A percentile compares a stretch with the other conserved stretches of the same genome.
phyloP scores from a whole-genome alignment of 2,797 vertebrate species.

The Micropoecilia bifurca region DNA sequence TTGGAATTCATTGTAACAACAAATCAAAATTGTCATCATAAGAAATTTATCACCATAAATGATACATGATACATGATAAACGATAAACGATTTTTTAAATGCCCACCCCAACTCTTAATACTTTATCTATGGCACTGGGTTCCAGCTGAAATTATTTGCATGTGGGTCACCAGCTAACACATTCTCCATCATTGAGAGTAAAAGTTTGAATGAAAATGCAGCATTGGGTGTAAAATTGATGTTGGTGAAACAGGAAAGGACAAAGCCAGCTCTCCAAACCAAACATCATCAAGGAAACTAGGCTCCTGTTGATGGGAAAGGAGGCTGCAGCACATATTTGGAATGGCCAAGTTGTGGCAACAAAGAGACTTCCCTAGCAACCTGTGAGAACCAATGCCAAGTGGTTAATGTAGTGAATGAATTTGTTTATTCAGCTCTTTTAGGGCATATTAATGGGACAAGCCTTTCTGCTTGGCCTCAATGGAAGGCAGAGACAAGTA shows the following conservation, averaged over 20 bases:
- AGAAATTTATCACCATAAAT: too few species aligned
- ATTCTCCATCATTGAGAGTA: background rate
- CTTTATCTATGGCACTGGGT: background rate
- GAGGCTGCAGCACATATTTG: background rate
- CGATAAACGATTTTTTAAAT: too few species aligned
- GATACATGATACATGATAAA: too few species aligned
- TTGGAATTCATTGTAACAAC: too few species aligned
- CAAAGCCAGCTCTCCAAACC: background rate
- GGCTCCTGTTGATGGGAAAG: background rate
- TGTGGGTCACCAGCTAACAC: background rate
- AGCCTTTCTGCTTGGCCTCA: background rate
- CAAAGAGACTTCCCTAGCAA: background rate
- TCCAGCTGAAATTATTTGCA: background rate
- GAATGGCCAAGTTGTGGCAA: background rate
- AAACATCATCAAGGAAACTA: background rate
- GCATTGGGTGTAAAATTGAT: background rate
- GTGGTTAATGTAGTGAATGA: background rate
- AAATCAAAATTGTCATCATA: too few species aligned
- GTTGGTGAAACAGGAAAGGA: background rate
- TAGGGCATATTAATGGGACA: background rate
- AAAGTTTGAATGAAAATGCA: background rate
- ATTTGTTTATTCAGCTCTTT: background rate
- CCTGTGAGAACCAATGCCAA: background rate
- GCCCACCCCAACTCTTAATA: background rate
- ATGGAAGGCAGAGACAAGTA: background rate